Percentiles rank a stretch among this genome's conserved stretches.
These are phyloP conservation scores for Myrmophylax atrothorax DNA, from an alignment of 2,113 vertebrate genomes.

Conservation along the genomic window DNA sequence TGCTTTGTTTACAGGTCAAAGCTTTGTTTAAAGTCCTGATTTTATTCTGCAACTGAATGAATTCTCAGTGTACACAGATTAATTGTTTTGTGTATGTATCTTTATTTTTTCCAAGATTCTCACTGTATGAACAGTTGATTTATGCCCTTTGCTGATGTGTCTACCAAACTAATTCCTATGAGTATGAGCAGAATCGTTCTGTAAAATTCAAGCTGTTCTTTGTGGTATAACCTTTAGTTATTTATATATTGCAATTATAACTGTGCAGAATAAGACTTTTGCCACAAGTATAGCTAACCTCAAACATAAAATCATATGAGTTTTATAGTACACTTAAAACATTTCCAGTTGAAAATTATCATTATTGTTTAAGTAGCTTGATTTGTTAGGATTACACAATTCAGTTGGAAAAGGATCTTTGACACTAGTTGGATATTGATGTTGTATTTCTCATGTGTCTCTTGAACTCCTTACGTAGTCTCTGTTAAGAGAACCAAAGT, in stretches of 20 bases:
- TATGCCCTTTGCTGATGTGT: conserved; percentile 77
- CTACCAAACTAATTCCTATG: conserved; percentile 74
- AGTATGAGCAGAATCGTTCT: conserved; percentile 77
- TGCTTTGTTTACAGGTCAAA: conserved; percentile 81
- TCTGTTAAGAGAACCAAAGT: conserved; percentile 64
- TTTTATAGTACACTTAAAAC: conserved; percentile 47
- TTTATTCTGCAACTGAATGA: conserved; percentile 81
- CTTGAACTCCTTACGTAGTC: conserved; percentile 27
- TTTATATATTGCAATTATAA: conserved; percentile 78
- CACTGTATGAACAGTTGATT: conserved; percentile 78
- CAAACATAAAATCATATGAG: conserved; percentile 26
- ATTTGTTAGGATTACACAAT: conserved; percentile 72
- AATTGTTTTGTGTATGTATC: conserved; percentile 79
- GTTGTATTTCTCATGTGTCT: conserved; percentile 46
- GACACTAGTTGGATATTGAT: conserved; percentile 40
- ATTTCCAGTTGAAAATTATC: conserved; percentile 57
- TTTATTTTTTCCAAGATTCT: conserved; percentile 77
- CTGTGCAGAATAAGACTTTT: conserved; percentile 81
- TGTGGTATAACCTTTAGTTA: conserved; percentile 76
- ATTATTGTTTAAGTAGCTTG: conserved; percentile 76
- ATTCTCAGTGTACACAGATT: conserved; percentile 79
- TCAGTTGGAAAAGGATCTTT: conserved; percentile 49
- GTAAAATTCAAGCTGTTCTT: conserved; percentile 77
- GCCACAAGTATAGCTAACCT: conserved; percentile 75
- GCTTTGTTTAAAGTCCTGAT: conserved; percentile 78